These are phyloP conservation scores for Erpetoichthys calabaricus DNA, from an alignment of 2,797 vertebrate genomes.

Conservation along the genomic window DNA sequence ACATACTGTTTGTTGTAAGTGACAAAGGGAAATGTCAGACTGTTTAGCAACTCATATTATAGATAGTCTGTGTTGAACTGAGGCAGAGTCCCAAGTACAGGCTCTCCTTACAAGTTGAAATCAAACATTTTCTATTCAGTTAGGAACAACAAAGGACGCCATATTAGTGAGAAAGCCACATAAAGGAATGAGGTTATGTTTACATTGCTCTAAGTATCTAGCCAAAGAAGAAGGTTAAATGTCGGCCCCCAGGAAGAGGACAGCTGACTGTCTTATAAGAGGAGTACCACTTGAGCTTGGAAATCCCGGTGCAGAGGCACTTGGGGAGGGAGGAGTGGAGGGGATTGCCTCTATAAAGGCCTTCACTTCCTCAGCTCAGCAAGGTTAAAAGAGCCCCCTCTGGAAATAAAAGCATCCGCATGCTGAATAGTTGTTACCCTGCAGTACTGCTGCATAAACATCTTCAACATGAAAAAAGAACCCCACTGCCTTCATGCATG, in stretches of 20 bases:
- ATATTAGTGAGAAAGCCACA: no score
- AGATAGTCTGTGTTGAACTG: no score
- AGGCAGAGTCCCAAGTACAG: no score
- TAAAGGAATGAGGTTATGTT: no score
- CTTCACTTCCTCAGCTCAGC: constrained; percentile 14
- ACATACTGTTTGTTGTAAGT: no score
- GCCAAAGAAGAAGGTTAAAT: constrained; percentile 31
- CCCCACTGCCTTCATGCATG: constrained; percentile 22
- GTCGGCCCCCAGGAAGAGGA: constrained; percentile 13
- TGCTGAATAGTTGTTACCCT: constrained; percentile 20
- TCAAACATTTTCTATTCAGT: no score
- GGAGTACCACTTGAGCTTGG: background rate
- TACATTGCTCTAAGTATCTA: constrained; percentile 5
- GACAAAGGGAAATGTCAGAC: no score
- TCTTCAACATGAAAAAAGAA: constrained; percentile 24
- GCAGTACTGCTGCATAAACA: constrained; percentile 23
- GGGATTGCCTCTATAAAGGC: constrained; percentile 22
- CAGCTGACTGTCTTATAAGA: constrained; percentile 18
- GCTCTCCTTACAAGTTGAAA: no score
- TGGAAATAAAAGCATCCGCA: constrained; percentile 11
- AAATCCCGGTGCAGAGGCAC: constrained; percentile 14
- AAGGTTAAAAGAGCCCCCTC: constrained; percentile 11
- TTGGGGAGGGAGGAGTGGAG: constrained; percentile 18
- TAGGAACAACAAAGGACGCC: no score
- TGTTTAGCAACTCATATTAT: no score